Evolutionary conservation across 2,888 invertebrate species (phyloP), one percentile per base, ranked within the genome.

Genomic region (Netelia fuscicornis): DNA sequence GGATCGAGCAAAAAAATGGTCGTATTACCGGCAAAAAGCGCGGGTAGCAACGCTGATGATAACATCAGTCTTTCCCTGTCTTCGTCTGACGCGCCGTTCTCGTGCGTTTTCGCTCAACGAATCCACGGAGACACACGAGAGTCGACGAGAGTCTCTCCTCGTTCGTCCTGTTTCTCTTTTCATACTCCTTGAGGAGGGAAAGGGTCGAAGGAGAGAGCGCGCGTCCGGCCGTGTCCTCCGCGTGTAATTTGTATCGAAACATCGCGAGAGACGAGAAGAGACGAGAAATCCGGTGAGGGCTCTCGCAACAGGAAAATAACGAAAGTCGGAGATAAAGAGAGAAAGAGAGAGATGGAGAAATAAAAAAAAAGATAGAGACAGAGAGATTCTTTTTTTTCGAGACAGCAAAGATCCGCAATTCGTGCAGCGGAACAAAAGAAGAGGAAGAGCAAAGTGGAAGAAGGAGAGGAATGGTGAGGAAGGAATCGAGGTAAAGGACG

Each of bases 241-340:
- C 91, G 86, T 93, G 93, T 93, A 93, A 93, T 93, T 93, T 93
- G 93, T 93, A 93, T 93, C 93, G 91, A 90, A 92, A 91, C 92
- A 92, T 92, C 92, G 89, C 88, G 86, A 83, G 86, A 81, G 86
- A 82, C 74, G 87, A 86, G 90, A 86, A 86, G 62, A 68, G 72
- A 82, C 60, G 86, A 79, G 89, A 88, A 87, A 88, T 81, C 82
- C 85, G 85, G 85, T 78, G 79, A 87, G 86, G n/a, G 54, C 71
- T 23, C 42, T 64, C 76, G 77, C 75, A 74, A 20, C 56, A 65
- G 72, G 25, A 80, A 64, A 65, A 58, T 30, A 79, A 44, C 62
- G 60, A 74, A 58, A 83, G 44, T 56, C 44, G 56, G 17, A 76
- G 64, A 70, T 6, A 54, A 13, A 68, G 81, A 82, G 67, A 80